Base-by-base conservation (phyloP, 1,140 invertebrate species). In the Megalopta genalis region DNA sequence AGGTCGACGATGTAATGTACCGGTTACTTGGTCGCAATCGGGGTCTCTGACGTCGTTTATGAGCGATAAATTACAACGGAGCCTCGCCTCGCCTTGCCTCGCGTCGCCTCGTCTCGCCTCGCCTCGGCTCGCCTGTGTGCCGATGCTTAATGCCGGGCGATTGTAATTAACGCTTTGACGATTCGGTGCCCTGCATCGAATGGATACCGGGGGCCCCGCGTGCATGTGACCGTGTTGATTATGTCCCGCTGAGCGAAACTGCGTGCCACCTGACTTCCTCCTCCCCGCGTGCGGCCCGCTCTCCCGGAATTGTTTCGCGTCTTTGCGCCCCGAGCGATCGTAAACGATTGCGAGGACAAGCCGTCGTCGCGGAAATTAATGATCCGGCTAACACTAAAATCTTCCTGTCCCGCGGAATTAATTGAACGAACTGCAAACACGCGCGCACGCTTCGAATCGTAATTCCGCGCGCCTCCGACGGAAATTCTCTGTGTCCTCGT, bases 101-200 rank as follows among this genome's bases (percentile, higher is more conserved):
- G 32, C 32, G 1, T 32, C 32, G 32, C 32, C 32, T 32, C 32
- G 32, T 4, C 32, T 32, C 32, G 32, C 59, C 23, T n/a, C 59
- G 67, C 62, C 49, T 62, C 42, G 2, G 9, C 42, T 10, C 9
- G 10, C 10, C 42, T 32, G 32, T 32, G 42, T 69, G 42, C 16
- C 64, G 74, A 70, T 64, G 74, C 62, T 67, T 70, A 81, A 77
- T 46, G 57, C n/a, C 52, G 32, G 68, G 68, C 66, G 66, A 76
- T 72, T 72, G 69, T 62, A 82, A 79, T 78, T 73, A 79, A 76
- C 74, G 74, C 65, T 76, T 76, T 60, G 74, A 76, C 65, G 65
- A 67, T 59, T 67, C 64, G 65, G n/a, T 25, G 42, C 32, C 16
- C 46, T 37, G 37, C 23, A 37, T 21, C 39, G 73, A 76, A 76